phyloP scores from a whole-genome alignment of 2,113 vertebrate genomes.

The Otis tarda region DNA sequence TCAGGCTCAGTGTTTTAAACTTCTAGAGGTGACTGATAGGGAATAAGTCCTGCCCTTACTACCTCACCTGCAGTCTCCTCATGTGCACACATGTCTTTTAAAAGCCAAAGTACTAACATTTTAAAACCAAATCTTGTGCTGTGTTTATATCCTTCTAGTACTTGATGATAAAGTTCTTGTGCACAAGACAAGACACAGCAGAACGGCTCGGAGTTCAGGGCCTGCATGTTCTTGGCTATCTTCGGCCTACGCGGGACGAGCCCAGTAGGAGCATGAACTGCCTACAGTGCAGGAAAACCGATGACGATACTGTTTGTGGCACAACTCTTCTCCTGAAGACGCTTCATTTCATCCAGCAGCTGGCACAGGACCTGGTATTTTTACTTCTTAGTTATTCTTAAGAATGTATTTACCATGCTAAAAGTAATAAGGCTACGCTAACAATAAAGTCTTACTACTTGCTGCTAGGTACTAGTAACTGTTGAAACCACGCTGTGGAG shows the following conservation, averaged over 20 bases:
- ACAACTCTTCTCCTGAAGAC: constrained; percentile 91
- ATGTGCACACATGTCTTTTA: not conserved
- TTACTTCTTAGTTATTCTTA: not conserved
- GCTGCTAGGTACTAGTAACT: not conserved
- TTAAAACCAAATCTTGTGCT: not conserved
- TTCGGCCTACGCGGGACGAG: constrained; percentile 74
- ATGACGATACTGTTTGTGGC: constrained; percentile 74
- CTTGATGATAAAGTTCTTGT: constrained; percentile 97
- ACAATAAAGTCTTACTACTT: not conserved
- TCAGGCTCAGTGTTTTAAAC: not conserved
- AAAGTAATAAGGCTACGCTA: not conserved
- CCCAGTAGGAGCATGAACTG: constrained; percentile 74
- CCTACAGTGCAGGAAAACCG: constrained; percentile 61
- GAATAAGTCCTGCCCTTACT: not conserved
- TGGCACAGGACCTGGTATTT: constrained; percentile 90
- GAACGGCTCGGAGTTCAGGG: constrained; percentile 93
- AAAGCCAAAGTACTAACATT: not conserved
- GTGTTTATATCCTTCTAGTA: constrained; percentile 71
- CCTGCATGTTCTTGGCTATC: constrained; percentile 86
- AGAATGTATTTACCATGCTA: not conserved
- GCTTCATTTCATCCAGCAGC: constrained; percentile 91
- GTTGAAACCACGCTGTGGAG: not conserved
- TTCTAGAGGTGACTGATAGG: not conserved
- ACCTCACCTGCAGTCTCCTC: not conserved
- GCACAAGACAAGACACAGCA: constrained; percentile 89